Base-by-base conservation (phyloP, 1,140 invertebrate genomes). In the Leptonema lineaticorne region DNA sequence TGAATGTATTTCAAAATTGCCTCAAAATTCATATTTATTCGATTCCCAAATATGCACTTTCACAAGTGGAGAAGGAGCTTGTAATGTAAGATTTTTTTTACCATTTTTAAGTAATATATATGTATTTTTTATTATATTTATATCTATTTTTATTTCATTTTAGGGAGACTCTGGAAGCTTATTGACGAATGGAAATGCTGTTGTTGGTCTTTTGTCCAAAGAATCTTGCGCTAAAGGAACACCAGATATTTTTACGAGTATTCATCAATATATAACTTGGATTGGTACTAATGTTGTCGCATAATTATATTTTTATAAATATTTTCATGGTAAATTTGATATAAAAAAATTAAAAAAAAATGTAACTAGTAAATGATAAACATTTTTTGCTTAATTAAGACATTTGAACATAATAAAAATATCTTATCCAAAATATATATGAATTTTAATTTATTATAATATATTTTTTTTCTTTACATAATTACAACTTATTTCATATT, bases 81-180 rank as follows among this genome's bases (percentile, higher is more conserved):
- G 85, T 56, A 80, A 86, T 74, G 83, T 85, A 74, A 82, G 4
- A 24, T 29, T 18, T 29, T n/a, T 29, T 29, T n/a, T 14, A 48
- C 5, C 45, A 20, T 16, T 14, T 48, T 48, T 48, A 48, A 16
- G 6, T 14, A n/a, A 57, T 57, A n/a, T 57, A 7, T 22, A 22
- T 5, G 11, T 22, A 27, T 20, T 7, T 7, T 7, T 57, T 24
- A 24, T 8, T 57, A n/a, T 7, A 57, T 22, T 60, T 33, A 22
- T n/a, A n/a, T n/a, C n/a, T n/a, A n/a, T n/a, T n/a, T n/a, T n/a
- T n/a, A n/a, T n/a, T 9, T 67, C 24, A 16, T 76, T 75, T 26
- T 63, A 85, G 84, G 84, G 85, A 33, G 85, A 86, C 72, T 84
- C 82, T 29, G 85, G 85, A 62, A 82, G 84, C 30, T 81, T 85